Percentiles rank a stretch among this genome's conserved stretches.
Evolutionary conservation across 2,113 vertebrate genomes (phyloP).

Genomic region (Miniopterus natalensis): DNA sequence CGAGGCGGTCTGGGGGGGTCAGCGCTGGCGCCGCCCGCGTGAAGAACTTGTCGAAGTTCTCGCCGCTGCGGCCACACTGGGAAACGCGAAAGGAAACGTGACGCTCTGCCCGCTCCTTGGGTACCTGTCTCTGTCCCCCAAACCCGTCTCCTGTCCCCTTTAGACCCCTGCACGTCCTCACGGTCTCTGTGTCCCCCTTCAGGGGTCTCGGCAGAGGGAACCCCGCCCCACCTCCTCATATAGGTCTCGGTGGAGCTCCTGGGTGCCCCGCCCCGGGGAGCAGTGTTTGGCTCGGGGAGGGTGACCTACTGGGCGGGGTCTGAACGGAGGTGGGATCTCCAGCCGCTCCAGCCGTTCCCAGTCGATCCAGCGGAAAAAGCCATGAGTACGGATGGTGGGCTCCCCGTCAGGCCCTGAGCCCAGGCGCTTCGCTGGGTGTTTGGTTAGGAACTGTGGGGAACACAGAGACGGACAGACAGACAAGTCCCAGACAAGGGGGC

Average conservation of each 20-base stretch:
- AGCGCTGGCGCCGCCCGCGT: slow-evolving; percentile 91
- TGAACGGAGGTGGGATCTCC: slow-evolving; percentile 94
- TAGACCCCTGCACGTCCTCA: too few species aligned
- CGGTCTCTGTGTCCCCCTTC: background rate
- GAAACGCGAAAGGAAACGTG: background rate
- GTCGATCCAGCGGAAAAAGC: slow-evolving; percentile 96
- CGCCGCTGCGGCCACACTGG: slow-evolving; percentile 93
- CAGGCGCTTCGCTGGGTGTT: slow-evolving; percentile 93
- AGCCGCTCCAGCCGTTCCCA: slow-evolving; percentile 94
- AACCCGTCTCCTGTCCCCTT: too few species aligned
- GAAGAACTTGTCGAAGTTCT: slow-evolving; percentile 97
- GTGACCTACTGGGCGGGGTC: slow-evolving; percentile 93
- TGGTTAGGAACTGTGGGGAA: slow-evolving; percentile 92
- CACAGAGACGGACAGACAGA: background rate
- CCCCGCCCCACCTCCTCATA: background rate
- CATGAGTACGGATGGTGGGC: slow-evolving; percentile 92
- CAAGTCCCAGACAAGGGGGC: background rate
- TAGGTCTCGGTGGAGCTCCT: rapidly evolving
- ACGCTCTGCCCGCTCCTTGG: rapidly evolving
- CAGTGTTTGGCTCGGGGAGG: background rate
- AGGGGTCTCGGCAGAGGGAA: background rate
- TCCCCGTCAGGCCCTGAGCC: slow-evolving; percentile 92
- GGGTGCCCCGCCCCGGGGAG: background rate
- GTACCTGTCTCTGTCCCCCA: background rate
- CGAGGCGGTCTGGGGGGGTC: slow-evolving; percentile 94